These are phyloP conservation scores for Scortum barcoo DNA, from an alignment of 2,113 vertebrate species.

Conservation along the genomic window DNA sequence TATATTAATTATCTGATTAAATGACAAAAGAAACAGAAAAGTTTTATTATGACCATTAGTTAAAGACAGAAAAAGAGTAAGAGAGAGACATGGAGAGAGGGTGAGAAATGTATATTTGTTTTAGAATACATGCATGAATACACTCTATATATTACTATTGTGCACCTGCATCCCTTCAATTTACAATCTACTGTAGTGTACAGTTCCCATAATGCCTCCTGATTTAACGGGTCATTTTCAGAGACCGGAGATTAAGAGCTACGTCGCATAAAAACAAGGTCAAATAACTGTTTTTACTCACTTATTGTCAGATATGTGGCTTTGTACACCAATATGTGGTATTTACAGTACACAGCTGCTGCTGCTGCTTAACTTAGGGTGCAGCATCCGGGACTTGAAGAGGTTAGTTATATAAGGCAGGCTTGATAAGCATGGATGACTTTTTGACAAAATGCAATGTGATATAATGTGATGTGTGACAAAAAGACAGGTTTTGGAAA, in stretches of 20 bases:
- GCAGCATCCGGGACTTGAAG: constrained; percentile 43
- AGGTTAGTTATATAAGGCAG: constrained; percentile 69
- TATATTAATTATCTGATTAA: neutral
- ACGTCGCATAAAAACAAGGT: constrained; percentile 25
- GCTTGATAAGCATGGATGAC: constrained; percentile 65
- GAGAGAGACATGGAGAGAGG: no score
- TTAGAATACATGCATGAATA: neutral
- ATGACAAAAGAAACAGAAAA: neutral
- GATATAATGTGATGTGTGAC: constrained; percentile 78
- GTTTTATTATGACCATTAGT: neutral
- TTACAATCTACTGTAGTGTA: neutral
- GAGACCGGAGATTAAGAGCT: constrained; percentile 16
- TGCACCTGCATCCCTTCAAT: constrained; percentile 4
- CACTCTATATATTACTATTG: neutral
- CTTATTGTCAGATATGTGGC: constrained; percentile 12
- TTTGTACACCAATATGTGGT: constrained; percentile 17
- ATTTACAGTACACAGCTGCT: neutral
- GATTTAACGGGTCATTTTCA: constrained; percentile 13
- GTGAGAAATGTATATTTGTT: neutral
- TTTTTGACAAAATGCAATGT: constrained; percentile 74
- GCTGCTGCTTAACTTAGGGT: constrained; percentile 25
- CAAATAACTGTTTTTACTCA: constrained; percentile 1
- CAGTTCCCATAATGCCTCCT: constrained; percentile 1
- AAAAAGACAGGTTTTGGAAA: constrained; percentile 67
- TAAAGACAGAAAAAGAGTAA: neutral